Percentiles rank a stretch among this genome's conserved stretches.
These are phyloP conservation scores for Bubo bubo DNA, from an alignment of 2,113 vertebrate genomes.

Conservation along the genomic window DNA sequence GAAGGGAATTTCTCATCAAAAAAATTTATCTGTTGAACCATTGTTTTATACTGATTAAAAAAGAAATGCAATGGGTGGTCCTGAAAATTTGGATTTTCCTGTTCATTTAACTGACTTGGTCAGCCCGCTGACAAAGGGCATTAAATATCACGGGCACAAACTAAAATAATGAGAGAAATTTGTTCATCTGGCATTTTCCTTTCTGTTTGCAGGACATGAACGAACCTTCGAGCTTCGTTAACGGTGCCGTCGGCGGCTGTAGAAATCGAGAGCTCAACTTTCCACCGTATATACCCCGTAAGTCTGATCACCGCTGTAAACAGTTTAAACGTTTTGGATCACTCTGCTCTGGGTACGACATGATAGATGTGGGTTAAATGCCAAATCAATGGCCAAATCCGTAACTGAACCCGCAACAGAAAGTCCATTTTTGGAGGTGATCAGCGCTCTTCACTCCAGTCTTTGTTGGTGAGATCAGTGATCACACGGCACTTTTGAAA, in stretches of 20 bases:
- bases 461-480: background rate
- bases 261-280: conserved; percentile 31
- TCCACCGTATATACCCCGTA: conserved; percentile 89
- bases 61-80: background rate
- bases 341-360: too few species aligned
- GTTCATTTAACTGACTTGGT: background rate
- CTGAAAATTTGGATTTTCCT: background rate
- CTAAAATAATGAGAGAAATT: background rate
- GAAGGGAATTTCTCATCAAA: background rate
- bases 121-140: background rate
- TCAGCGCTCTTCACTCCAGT: fast-evolving
- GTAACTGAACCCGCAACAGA: background rate
- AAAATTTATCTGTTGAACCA: background rate
- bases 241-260: conserved; percentile 81
- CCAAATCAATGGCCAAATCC: background rate
- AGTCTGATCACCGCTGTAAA: background rate
- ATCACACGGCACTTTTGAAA: background rate
- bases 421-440: background rate
- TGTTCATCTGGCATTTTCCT: background rate
- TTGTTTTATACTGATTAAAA: background rate
- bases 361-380: background rate
- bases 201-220: conserved; percentile 88
- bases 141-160: background rate
- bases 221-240: conserved; percentile 88
- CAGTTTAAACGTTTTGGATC: background rate